Base-by-base conservation (phyloP, 2,113 vertebrate species). In the Cacatua alba region DNA sequence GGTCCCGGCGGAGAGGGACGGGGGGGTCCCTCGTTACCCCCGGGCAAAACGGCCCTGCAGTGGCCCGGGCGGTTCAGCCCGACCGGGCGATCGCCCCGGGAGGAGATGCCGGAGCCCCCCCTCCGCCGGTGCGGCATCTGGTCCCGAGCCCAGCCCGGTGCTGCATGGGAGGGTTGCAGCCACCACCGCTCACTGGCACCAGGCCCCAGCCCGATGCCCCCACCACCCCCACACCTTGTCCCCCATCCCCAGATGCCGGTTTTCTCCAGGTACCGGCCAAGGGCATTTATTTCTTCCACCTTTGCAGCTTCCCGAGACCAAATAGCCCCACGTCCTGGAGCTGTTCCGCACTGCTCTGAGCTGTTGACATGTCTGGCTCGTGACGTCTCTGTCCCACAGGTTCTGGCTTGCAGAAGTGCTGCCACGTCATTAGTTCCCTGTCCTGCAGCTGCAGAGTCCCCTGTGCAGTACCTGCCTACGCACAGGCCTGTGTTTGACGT, bases 271-370 rank as follows among this genome's bases (percentile, higher is more conserved):
- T 15, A 57, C 52, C 6, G 59, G 24, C 59, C 21, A 1, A 33
- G 31, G 20, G 31, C 48, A 0, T 13, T 10, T 19, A 10, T 8
- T 57, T 7, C 39, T 77, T 12, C 11, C 0, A 6, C 17, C 16
- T 33, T 13, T 12, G 69, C 49, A 37, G 39, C 35, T 65, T 24
- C 28, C 52, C 9, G 5, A 37, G 23, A 41, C 5, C 8, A 3
- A 20, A 1, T 3, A 35, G 48, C 64, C 53, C 17, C 48, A 15
- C 31, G 31, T 17, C 5, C 28, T 41, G 9, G 43, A 12, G 31
- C 1, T 31, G 46, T 1, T 24, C 46, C 55, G 12, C 65, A 6
- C 65, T 37, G 81, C 49, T 53, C 65, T 4, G 65, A 78, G 90
- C 81, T 60, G 76, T 12, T 74, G 43, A 20, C 62, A 3, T 43